Evolutionary conservation across 2,113 vertebrate species (phyloP), one percentile per base, ranked within the genome.

Genomic region (Engystomops pustulosus): DNA sequence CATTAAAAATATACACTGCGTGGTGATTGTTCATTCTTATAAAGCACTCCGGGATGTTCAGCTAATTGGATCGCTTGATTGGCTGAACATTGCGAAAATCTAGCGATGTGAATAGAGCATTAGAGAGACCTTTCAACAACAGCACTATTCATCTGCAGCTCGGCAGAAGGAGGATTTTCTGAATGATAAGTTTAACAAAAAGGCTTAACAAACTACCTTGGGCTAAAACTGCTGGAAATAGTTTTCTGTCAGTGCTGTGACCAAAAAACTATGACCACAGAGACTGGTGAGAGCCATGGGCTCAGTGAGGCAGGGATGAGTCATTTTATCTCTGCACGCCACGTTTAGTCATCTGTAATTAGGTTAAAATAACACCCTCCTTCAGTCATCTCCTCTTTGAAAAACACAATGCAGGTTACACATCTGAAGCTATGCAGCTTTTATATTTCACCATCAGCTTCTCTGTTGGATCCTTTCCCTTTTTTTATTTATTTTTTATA

Each of bases 41-140:
- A 85, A 79, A 77, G 83, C 83, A 79, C 75, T 85, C 75, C 83
- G 49, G 83, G 83, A 70, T 70, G 75, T 68, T 79, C 74, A 45
- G 62, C 83, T 85, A 85, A 85, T 85, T 85, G 83, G 75, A 85
- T 85, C 75, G 45, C 83, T 85, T 85, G 83, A 85, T 85, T 85
- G 83, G 83, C 75, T 79, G 74, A 79, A 85, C 83, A 79, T 51
- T 85, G 75, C 75, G 77, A 79, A 84, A 85, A 79, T 70, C 74
- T 67, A 79, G 74, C 25, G 25, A 70, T 70, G 65, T 79, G 83
- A 79, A 85, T 78, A 85, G 45, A 85, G 83, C 65, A 85, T 85
- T 79, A 85, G 62, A 25, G 49, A 58, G 47, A 15, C 41, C 84
- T 85, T 75, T 75, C 45, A n/a, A 88, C 85, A 91, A 86, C 65